Percentiles rank a stretch among this genome's conserved stretches.
Conservation (phyloP, 2,797 vertebrate genomes). For the Taeniopygia guttata region DNA sequence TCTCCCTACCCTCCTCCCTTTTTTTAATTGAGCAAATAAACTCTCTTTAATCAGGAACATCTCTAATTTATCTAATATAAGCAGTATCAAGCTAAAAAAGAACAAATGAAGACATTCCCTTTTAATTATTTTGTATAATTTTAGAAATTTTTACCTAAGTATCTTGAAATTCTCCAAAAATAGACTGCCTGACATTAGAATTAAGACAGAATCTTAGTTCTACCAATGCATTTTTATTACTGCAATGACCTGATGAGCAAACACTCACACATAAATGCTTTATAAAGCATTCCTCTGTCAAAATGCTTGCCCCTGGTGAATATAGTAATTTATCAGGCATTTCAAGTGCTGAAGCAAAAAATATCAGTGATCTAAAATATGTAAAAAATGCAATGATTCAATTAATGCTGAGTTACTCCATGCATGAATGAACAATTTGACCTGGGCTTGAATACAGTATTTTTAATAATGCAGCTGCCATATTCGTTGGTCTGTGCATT, state of each 20-base stretch:
- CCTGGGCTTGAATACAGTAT: conserved; percentile 38
- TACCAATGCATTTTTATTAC: not conserved
- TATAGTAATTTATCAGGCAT: conserved; percentile 2
- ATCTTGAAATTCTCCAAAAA: not conserved
- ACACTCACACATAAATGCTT: not conserved
- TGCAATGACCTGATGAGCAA: not conserved
- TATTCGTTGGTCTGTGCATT: conserved; percentile 50
- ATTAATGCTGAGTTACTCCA: conserved; percentile 60
- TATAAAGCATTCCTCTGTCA: not conserved
- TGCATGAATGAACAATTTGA: conserved; percentile 66
- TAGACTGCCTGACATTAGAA: not conserved
- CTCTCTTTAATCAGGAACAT: not conserved
- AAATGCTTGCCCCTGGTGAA: not conserved
- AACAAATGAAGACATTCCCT: not conserved
- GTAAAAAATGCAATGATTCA: conserved; percentile 52
- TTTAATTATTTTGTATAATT: not conserved
- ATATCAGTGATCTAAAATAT: not conserved
- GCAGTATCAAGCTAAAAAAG: not conserved
- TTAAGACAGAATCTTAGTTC: not conserved
- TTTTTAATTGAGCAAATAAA: not conserved
- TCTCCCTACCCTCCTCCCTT: not conserved
- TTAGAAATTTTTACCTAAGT: not conserved
- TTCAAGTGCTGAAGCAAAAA: conserved; percentile 39
- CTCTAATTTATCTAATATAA: not conserved
- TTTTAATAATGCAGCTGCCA: conserved; percentile 70